Evolutionary conservation across 2,888 invertebrate species (phyloP).

Genomic region (Morpho helenor): DNA sequence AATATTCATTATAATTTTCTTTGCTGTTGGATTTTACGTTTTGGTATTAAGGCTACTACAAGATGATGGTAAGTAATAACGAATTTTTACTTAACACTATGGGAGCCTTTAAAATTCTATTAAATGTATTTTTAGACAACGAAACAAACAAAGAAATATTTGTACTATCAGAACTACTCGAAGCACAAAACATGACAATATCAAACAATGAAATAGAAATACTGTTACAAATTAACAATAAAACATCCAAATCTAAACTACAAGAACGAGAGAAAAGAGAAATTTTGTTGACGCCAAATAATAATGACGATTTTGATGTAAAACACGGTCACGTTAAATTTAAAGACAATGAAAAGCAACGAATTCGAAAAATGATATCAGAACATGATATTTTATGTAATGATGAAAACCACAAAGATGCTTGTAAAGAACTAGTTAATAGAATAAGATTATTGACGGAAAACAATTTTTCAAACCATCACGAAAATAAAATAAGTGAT

Average conservation of each 20-base stretch:
- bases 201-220: conserved; percentile 42
- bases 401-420: conserved; percentile 41
- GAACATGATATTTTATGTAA: conserved; percentile 54
- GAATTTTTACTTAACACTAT: too few relatives aligned
- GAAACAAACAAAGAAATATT: conserved; percentile 48
- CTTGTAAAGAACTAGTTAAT: conserved; percentile 53
- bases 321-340: conserved; percentile 30
- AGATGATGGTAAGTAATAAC: conserved; percentile 15
- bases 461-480: conserved; percentile 18
- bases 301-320: neutral
- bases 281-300: conserved; percentile 10
- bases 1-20: conserved; percentile 12
- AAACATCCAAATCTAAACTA: conserved; percentile 30
- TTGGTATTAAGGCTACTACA: conserved; percentile 20
- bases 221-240: conserved; percentile 44
- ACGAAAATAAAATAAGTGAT: conserved; percentile 20
- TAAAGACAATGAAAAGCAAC: conserved; percentile 42
- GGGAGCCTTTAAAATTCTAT: neutral
- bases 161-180: conserved; percentile 44
- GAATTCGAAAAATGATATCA: conserved; percentile 51
- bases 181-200: conserved; percentile 45
- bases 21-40: conserved; percentile 16
- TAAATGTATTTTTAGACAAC: conserved; percentile 33
- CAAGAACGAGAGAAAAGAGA: conserved; percentile 43
- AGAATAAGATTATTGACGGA: conserved; percentile 44